Conservation (phyloP, 2,888 invertebrate species). For the Abrostola triplasia region DNA sequence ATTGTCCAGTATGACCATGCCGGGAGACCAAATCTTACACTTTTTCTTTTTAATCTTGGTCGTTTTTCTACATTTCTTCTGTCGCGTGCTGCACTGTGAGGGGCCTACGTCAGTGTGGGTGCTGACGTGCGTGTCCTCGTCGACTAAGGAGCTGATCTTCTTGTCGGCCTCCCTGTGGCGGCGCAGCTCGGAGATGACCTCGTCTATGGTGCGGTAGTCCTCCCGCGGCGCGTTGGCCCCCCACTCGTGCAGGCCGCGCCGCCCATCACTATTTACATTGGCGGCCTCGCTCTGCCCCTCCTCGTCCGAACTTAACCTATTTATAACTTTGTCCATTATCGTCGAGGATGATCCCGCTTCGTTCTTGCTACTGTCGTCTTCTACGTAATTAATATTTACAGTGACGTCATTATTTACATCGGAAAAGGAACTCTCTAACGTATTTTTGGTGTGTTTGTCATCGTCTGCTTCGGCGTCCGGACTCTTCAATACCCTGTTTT, state of each 20-base stretch:
- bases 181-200: conserved; percentile 76
- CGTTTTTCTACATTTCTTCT: conserved; percentile 70
- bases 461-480: conserved; percentile 63
- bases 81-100: conserved; percentile 68
- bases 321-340: conserved; percentile 63
- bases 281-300: conserved; percentile 65
- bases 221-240: conserved; percentile 66
- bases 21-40: conserved; percentile 80
- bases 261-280: conserved; percentile 61
- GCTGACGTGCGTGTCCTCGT: conserved; percentile 60
- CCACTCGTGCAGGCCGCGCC: conserved; percentile 68
- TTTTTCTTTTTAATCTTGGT: conserved; percentile 77
- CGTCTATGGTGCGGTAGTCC: conserved; percentile 75
- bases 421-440: conserved; percentile 78
- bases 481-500: conserved; percentile 81
- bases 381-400: conserved; percentile 80
- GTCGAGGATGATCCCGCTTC: conserved; percentile 78
- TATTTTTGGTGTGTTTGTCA: conserved; percentile 57
- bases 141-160: conserved; percentile 63
- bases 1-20: conserved; percentile 80
- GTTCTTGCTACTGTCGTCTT: conserved; percentile 75
- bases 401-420: conserved; percentile 64
- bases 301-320: conserved; percentile 71
- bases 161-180: conserved; percentile 71
- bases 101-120: conserved; percentile 54